phyloP scores from a whole-genome alignment of 2,888 invertebrate genomes.

The Troides aeacus region DNA sequence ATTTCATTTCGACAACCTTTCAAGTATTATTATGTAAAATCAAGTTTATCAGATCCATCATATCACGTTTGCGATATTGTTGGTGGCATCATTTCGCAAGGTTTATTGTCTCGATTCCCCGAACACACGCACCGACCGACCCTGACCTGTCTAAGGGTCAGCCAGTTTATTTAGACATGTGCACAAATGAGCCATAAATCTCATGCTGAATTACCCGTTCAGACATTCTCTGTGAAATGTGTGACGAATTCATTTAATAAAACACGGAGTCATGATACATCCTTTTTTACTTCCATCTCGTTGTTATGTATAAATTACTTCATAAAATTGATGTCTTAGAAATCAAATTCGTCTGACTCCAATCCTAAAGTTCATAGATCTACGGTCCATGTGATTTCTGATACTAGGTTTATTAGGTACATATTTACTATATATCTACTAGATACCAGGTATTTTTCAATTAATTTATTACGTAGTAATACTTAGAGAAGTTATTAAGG shows the following conservation, averaged over 20 bases:
- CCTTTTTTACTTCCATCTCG: background rate
- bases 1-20: too few relatives aligned
- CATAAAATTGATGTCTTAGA: too few relatives aligned
- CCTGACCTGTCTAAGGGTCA: conserved; percentile 17
- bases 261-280: background rate
- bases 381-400: background rate
- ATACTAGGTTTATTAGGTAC: too few relatives aligned
- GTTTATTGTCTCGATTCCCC: conserved; percentile 4
- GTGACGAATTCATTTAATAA: conserved; percentile 10
- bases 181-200: conserved; percentile 9
- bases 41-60: background rate
- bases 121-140: background rate
- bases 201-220: conserved; percentile 5
- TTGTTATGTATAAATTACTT: too few relatives aligned
- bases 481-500: background rate
- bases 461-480: background rate
- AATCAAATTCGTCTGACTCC: background rate
- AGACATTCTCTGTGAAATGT: background rate
- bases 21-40: background rate
- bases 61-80: background rate
- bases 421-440: too few relatives aligned
- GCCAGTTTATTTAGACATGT: background rate
- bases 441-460: too few relatives aligned
- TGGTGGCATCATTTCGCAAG: conserved; percentile 4
- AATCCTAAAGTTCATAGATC: background rate